Conservation (phyloP, 1,140 invertebrate species). For the Prorops nasuta region DNA sequence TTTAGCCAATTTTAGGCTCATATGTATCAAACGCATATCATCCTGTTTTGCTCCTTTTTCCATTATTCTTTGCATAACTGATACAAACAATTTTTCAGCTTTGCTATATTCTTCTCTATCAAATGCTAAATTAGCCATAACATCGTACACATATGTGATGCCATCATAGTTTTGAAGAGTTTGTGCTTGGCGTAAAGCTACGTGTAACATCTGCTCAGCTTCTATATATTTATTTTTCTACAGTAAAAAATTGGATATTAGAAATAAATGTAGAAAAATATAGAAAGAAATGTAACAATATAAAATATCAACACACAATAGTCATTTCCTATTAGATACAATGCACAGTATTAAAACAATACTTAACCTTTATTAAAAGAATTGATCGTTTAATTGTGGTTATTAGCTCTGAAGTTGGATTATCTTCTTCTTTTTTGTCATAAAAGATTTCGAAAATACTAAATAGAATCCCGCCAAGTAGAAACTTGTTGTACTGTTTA, state of each 20-base stretch:
- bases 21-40: constrained; percentile 73
- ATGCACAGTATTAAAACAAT: not conserved
- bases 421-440: constrained; percentile 55
- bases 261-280: constrained; percentile 13
- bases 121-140: constrained; percentile 88
- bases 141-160: constrained; percentile 83
- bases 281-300: not conserved
- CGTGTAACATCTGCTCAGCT: constrained; percentile 81
- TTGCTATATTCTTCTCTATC: constrained; percentile 73
- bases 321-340: not conserved
- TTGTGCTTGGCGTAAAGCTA: constrained; percentile 80
- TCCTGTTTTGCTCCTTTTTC: constrained; percentile 66
- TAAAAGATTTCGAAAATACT: constrained; percentile 43
- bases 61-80: constrained; percentile 76
- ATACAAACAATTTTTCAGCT: constrained; percentile 80
- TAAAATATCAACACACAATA: too few species aligned
- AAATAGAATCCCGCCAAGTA: constrained; percentile 31
- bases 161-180: constrained; percentile 72
- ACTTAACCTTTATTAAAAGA: constrained; percentile 60
- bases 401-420: constrained; percentile 70
- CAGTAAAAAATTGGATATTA: constrained; percentile 27
- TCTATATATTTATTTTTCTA: constrained; percentile 74
- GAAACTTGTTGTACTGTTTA: too few species aligned
- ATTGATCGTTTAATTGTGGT: constrained; percentile 73
- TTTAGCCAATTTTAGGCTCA: constrained; percentile 76